Evolutionary conservation across 1,140 invertebrate species (phyloP).

Genomic region (Augochlora pura): DNA sequence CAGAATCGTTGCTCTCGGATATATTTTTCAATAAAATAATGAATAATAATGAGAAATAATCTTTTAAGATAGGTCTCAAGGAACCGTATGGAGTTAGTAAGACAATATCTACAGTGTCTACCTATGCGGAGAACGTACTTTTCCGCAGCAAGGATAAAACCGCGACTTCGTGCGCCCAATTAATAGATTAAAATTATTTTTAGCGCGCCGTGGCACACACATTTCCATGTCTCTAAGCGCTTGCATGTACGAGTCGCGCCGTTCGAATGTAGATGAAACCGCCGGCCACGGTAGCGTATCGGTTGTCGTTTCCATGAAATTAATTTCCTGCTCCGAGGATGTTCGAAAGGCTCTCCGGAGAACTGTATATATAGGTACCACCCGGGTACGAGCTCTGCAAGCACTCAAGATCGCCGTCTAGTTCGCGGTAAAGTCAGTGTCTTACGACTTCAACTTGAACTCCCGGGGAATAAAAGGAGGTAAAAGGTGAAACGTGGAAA

Average conservation of each 20-base stretch:
- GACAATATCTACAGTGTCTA: too few species aligned
- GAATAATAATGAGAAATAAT: too few species aligned
- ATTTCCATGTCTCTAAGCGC: too few species aligned
- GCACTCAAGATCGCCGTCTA: constrained; percentile 61
- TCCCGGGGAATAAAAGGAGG: constrained; percentile 22
- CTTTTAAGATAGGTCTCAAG: too few species aligned
- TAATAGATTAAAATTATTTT: background rate
- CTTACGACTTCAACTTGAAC: constrained; percentile 56
- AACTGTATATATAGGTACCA: constrained; percentile 53
- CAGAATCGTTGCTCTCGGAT: too few species aligned
- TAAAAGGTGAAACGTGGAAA: constrained; percentile 18
- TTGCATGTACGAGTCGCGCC: too few species aligned
- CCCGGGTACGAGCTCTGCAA: constrained; percentile 49
- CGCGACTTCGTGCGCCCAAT: too few species aligned
- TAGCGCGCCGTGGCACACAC: background rate
- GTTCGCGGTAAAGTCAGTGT: constrained; percentile 63
- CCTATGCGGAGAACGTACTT: too few species aligned
- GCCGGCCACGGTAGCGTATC: constrained; percentile 31
- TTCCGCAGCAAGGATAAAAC: too few species aligned
- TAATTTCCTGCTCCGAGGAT: constrained; percentile 58
- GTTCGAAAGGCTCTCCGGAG: constrained; percentile 56
- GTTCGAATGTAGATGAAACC: background rate
- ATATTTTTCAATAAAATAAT: too few species aligned
- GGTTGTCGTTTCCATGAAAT: constrained; percentile 55
- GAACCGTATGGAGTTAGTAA: too few species aligned